Evolutionary conservation across 2,888 invertebrate species (phyloP), one percentile per base, ranked within the genome.

Genomic region (Drosophila nigritarsus): DNA sequence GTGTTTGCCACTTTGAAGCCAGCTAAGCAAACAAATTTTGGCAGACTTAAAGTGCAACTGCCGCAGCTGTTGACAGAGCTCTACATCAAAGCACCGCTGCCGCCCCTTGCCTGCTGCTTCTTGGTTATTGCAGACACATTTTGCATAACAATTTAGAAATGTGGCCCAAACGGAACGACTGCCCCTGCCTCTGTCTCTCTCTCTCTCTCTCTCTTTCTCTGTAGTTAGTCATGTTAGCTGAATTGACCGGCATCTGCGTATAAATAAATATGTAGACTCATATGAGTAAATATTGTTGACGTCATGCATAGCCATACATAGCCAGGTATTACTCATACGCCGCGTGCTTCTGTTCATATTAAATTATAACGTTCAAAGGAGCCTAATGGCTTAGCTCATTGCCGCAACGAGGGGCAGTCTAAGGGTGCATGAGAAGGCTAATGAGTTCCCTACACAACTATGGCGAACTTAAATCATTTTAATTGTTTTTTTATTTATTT

Each of bases 241-340:
- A 64, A 70, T 68, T 56, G 79, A 65, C 70, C 64, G 59, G 65
- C 54, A 54, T 65, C 61, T 51, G 42, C 49, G 63, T 71, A 54
- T 65, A 75, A 75, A 66, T 68, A 60, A 60, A 51, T 64, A 61
- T 45, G 36, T 68, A 56, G 24, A 55, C 62, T 27, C 62, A 50
- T 63, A 24, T 66, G 63, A 20, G 54, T 66, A 61, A 27, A 55
- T 59, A 65, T 64, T 71, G 80, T 67, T 80, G 78, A 80, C 78
- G 78, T 78, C 80, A 78, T 40, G 53, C 36, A 20, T 8, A 49
- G n/a, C n/a, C 34, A 45, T 11, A n/a, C 50, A 36, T 15, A 32
- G 29, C 15, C 32, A 32, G 34, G n/a, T 27, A 73, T 85, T 88
- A 77, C 83, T 83, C 80, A 87, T 85, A 70, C 77, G 73, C 60